Evolutionary conservation across 1,140 invertebrate species (phyloP), one percentile per base, ranked within the genome.

Genomic region (Polypedilum vanderplanki): DNA sequence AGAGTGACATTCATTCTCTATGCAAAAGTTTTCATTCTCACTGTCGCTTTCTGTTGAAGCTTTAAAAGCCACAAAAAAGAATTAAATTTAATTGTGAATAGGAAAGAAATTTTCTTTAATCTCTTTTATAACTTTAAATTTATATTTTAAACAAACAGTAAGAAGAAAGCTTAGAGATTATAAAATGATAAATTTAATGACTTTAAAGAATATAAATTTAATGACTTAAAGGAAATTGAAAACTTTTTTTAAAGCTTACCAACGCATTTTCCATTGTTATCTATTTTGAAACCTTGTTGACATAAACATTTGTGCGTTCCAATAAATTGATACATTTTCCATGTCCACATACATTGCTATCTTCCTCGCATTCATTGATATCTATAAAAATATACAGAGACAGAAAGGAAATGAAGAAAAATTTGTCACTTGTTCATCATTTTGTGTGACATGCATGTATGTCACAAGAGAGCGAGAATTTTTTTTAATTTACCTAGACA

Each of bases 291-390:
- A 12, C 65, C 65, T 70, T 70, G 65, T 18, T 18, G 65, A 22
- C 65, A 70, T 7, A 70, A 12, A 18, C 65, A 70, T 70, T 70
- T 70, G 20, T 70, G 20, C 17, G 65, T 9, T 70, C 65, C 65
- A 12, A 22, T 70, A 70, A 70, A 70, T 70, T 70, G 18, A 70
- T 22, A 70, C 65, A 70, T 70, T 70, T 70, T 0, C 65, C 65
- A 20, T 70, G 17, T 20, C 65, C 65, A 22, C 65, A 70, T 8
- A 70, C 20, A 18, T 18, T 22, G 9, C 15, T 3, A 70, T 70
- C 9, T 17, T 70, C 65, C 18, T 20, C 20, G 18, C 65, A 70
- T 70, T 70, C 65, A 70, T 70, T 70, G 3, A 70, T 18, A 20
- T 70, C 65, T 70, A 12, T 9, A 22, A 7, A 20, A 2, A 3